Conservation (phyloP, 2,888 invertebrate species). For the Rambutsinella grinnellia region DNA sequence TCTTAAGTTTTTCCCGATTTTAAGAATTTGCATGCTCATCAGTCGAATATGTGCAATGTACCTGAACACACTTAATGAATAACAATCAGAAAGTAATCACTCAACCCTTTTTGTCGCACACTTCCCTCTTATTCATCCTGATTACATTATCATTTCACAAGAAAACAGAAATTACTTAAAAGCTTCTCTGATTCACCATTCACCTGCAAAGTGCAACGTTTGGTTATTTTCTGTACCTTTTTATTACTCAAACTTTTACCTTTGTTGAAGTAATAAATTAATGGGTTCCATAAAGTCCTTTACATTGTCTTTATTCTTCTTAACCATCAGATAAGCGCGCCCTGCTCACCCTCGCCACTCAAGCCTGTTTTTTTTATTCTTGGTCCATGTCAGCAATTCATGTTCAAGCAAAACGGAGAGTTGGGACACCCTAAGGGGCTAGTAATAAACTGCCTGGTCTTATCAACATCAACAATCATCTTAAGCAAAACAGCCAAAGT, state of each 20-base stretch:
- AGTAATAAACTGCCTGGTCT: slow-evolving; percentile 36
- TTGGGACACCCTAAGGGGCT: slow-evolving; percentile 60
- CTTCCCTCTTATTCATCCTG: background rate
- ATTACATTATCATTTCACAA: slow-evolving; percentile 4
- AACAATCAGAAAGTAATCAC: background rate
- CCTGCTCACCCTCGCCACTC: background rate
- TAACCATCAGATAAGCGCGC: background rate
- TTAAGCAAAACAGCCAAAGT: too few species aligned
- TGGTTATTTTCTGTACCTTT: background rate
- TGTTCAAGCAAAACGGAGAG: slow-evolving; percentile 18
- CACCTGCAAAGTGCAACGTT: background rate
- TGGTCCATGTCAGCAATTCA: slow-evolving; percentile 61
- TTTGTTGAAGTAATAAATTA: slow-evolving; percentile 51
- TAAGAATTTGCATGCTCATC: slow-evolving; percentile 41
- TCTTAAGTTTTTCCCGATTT: slow-evolving; percentile 21
- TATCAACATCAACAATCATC: slow-evolving; percentile 32
- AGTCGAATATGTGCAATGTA: slow-evolving; percentile 7
- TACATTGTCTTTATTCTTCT: slow-evolving; percentile 44
- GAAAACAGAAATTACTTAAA: background rate
- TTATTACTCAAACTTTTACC: slow-evolving; percentile 18
- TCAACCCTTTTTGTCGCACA: background rate
- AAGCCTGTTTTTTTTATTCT: slow-evolving; percentile 9
- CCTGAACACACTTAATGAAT: background rate
- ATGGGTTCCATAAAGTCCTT: slow-evolving; percentile 52
- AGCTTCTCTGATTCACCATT: background rate